phyloP scores from a whole-genome alignment of 2,113 vertebrate genomes.

The Bos javanicus region DNA sequence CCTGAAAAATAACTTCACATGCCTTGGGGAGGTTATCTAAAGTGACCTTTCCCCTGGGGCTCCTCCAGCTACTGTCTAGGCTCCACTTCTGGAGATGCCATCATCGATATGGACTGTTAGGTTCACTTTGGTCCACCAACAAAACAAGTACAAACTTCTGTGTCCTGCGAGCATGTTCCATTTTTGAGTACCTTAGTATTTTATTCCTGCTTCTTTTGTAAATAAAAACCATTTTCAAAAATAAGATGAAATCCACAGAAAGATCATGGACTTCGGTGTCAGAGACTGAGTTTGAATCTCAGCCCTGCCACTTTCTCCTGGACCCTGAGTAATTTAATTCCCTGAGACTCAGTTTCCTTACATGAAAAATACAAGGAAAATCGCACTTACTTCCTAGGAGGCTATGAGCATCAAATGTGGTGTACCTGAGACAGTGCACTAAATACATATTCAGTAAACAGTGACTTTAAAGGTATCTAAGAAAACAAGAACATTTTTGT shows the following conservation, averaged over 20 bases:
- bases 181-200: slow-evolving; percentile 9
- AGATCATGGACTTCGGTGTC: not conserved
- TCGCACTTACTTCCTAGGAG: not conserved
- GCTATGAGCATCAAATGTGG: not conserved
- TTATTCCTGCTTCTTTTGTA: not conserved
- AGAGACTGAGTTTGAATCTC: not conserved
- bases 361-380: not conserved
- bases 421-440: not conserved
- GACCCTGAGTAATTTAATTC: not conserved
- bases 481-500: not conserved
- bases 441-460: not conserved
- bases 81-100: not conserved
- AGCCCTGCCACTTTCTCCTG: not conserved
- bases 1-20: slow-evolving; percentile 32
- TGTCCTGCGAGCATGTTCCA: not conserved
- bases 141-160: not conserved
- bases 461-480: not conserved
- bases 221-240: not conserved
- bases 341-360: not conserved
- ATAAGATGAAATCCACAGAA: not conserved
- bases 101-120: not conserved
- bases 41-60: not conserved
- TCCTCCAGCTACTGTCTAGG: not conserved
- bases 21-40: slow-evolving; percentile 30
- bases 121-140: not conserved